Conservation (phyloP, 2,113 vertebrate genomes). For the Brachionichthys hirsutus region DNA sequence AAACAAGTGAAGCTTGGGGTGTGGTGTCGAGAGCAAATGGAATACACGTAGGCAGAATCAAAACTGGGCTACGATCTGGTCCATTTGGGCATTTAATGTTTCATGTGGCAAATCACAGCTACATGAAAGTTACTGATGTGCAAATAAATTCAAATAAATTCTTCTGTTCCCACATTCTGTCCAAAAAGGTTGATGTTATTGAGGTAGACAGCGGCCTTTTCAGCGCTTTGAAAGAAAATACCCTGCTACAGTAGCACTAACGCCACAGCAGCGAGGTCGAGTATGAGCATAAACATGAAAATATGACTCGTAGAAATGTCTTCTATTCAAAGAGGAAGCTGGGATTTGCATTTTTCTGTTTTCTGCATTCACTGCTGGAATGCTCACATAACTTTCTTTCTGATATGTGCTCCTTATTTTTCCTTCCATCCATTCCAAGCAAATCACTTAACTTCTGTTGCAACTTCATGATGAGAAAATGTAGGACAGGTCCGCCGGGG, state of each 20-base stretch:
- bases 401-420: not conserved
- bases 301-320: not conserved
- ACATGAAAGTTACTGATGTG: not conserved
- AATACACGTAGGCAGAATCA: not conserved
- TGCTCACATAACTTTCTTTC: not conserved
- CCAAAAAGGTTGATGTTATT: conserved; percentile 56
- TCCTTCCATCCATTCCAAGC: conserved; percentile 11
- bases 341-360: not conserved
- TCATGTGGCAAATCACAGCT: not conserved
- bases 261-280: conserved; percentile 25
- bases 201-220: conserved; percentile 59
- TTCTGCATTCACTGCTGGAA: not conserved
- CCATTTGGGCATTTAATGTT: conserved; percentile 4
- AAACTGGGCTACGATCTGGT: not conserved
- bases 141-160: not conserved
- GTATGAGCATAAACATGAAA: conserved; percentile 7
- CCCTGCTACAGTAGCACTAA: conserved; percentile 6
- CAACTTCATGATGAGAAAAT: conserved; percentile 19
- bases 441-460: conserved; percentile 21
- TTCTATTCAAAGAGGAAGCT: conserved; percentile 8
- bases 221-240: conserved; percentile 47
- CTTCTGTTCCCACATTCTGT: conserved; percentile 31
- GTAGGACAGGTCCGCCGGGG: not conserved
- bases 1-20: conserved; percentile 19
- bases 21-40: conserved; percentile 11